phyloP scores from a whole-genome alignment of 2,888 invertebrate species.

The Neria commutata region DNA sequence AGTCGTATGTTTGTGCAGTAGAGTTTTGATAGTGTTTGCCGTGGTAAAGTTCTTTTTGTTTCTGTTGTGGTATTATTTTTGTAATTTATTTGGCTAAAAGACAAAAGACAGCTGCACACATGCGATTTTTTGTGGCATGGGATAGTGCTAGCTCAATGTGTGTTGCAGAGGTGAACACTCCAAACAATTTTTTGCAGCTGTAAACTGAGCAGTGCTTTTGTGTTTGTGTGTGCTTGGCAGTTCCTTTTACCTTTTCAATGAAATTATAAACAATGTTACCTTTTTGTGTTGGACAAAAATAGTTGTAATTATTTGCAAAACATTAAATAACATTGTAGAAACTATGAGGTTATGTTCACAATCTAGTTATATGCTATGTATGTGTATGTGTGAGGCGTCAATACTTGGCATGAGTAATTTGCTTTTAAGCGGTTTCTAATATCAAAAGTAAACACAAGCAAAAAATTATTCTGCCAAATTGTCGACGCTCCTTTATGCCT shows the following conservation, averaged over 20 bases:
- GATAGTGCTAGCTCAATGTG: too few species aligned
- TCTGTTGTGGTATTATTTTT: neutral
- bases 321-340: too few species aligned
- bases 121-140: neutral
- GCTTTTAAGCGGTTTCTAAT: slow-evolving; percentile 45
- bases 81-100: slow-evolving; percentile 12
- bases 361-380: too few species aligned
- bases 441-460: slow-evolving; percentile 34
- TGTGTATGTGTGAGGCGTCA: neutral
- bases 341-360: too few species aligned
- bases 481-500: too few species aligned
- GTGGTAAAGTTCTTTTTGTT: neutral
- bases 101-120: slow-evolving; percentile 3
- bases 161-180: too few species aligned
- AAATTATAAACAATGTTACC: neutral
- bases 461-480: slow-evolving; percentile 33
- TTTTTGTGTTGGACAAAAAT: neutral
- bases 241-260: too few species aligned
- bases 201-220: too few species aligned
- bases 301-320: too few species aligned
- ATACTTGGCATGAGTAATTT: slow-evolving; percentile 37
- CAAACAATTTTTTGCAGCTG: too few species aligned
- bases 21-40: too few species aligned
- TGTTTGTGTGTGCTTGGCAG: too few species aligned
- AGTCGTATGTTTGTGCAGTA: neutral